Conservation (phyloP, 1,140 invertebrate genomes). For the Amphibalanus amphitrite region DNA sequence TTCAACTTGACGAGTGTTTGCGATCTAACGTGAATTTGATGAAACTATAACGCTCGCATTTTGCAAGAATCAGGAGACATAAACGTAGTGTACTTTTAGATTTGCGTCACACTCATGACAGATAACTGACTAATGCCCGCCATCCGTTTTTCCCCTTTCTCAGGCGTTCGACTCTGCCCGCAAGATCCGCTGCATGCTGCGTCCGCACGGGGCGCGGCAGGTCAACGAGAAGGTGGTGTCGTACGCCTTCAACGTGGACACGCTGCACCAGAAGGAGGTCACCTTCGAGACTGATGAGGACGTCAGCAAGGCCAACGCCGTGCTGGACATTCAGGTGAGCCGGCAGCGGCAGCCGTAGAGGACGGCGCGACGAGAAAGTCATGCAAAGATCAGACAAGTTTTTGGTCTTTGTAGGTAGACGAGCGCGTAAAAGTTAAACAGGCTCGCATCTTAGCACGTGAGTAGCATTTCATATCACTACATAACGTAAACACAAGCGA, state of each 20-base stretch:
- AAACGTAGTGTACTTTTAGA: not conserved
- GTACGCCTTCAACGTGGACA: conserved; percentile 53
- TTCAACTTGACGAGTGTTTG: no score
- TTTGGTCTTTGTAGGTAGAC: no score
- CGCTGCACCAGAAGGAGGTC: conserved; percentile 58
- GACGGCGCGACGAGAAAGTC: no score
- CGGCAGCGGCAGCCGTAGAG: not conserved
- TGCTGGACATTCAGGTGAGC: conserved; percentile 45
- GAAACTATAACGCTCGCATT: no score
- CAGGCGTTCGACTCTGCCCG: not conserved
- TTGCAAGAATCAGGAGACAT: no score
- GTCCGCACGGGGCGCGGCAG: not conserved
- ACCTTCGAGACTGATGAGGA: conserved; percentile 39
- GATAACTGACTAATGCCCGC: not conserved
- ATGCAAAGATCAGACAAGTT: no score
- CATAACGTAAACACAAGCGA: no score
- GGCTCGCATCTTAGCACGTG: no score
- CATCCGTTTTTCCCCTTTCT: not conserved
- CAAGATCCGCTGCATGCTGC: not conserved
- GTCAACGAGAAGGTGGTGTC: conserved; percentile 43
- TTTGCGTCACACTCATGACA: not conserved
- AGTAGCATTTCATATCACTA: no score
- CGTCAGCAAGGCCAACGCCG: conserved; percentile 58
- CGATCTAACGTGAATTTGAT: no score
- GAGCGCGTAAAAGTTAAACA: no score